These are phyloP conservation scores for Leucoraja erinaceus DNA, from an alignment of 2,113 vertebrate genomes.

Conservation along the genomic window DNA sequence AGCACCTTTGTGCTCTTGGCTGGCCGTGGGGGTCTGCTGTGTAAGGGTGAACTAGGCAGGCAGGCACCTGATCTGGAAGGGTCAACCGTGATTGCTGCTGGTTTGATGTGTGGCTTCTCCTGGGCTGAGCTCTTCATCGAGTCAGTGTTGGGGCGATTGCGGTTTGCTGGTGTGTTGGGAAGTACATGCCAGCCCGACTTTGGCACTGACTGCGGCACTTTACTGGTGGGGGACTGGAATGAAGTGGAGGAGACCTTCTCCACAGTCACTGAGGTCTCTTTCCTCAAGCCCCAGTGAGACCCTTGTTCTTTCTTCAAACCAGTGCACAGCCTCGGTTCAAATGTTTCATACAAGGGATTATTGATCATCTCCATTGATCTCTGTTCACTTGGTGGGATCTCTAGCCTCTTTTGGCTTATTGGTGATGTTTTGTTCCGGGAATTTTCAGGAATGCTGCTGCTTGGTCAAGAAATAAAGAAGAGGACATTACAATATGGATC, in stretches of 20 bases:
- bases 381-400: conserved; percentile 41
- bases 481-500: neutral
- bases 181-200: conserved; percentile 46
- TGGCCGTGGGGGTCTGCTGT: conserved; percentile 67
- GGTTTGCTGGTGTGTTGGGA: conserved; percentile 56
- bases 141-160: conserved; percentile 77
- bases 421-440: neutral
- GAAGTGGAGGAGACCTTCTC: conserved; percentile 45
- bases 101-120: conserved; percentile 61
- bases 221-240: conserved; percentile 45
- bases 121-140: conserved; percentile 50
- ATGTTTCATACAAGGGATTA: conserved; percentile 82
- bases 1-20: conserved; percentile 64
- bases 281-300: conserved; percentile 49
- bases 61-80: neutral
- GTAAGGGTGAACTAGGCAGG: conserved; percentile 9
- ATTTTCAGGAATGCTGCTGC: neutral
- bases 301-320: conserved; percentile 64
- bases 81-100: conserved; percentile 39
- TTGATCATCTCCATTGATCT: conserved; percentile 80
- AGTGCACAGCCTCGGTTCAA: conserved; percentile 53
- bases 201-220: conserved; percentile 60
- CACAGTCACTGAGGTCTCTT: conserved; percentile 55
- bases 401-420: neutral
- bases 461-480: conserved; percentile 2